Base-by-base conservation (phyloP, 2,888 invertebrate genomes). In the Andricus quercusramuli region DNA sequence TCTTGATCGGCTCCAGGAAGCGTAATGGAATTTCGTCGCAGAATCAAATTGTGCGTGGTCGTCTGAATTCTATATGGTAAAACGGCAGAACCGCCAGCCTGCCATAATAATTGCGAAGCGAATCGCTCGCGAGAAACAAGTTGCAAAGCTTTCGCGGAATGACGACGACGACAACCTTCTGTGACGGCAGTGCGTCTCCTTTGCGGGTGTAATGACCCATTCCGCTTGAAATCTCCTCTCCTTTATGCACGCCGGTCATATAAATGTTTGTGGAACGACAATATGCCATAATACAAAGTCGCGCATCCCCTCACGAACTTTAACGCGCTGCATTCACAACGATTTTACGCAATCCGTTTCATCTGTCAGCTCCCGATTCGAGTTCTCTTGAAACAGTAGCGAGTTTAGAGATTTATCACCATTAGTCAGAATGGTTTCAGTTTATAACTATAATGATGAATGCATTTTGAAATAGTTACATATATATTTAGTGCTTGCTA, bases 11-110 rank as follows among this genome's bases (percentile, higher is more conserved):
- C 82, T 83, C 87, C 89, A 90, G 90, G 87, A 85, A 85, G 87
- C 87, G 87, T 88, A 81, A 87, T 86, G 85, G 85, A 85, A 88
- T 89, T 91, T 89, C 88, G 90, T 89, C 89, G 88, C 85, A 87
- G 85, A 90, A 90, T 89, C 90, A 89, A 88, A 89, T 90, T 82
- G 84, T 80, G 80, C 84, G 79, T 81, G 80, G 79, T 82, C 82
- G 51, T 76, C 64, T 78, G 41, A 51, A 77, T n/a, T 56, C 9
- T 56, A 11, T 20, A 56, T 56, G n/a, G n/a, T 56, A n/a, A n/a
- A 56, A 56, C 11, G 3, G 2, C n/a, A 56, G 56, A 11, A 8
- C 6, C 56, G n/a, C 9, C n/a, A 56, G 17, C 11, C 9, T n/a
- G 11, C n/a, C 9, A n/a, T n/a, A n/a, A n/a, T 56, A 56, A 56